These are phyloP conservation scores for Tubiluchus corallicola DNA, from an alignment of 2,888 invertebrate species.

Conservation along the genomic window DNA sequence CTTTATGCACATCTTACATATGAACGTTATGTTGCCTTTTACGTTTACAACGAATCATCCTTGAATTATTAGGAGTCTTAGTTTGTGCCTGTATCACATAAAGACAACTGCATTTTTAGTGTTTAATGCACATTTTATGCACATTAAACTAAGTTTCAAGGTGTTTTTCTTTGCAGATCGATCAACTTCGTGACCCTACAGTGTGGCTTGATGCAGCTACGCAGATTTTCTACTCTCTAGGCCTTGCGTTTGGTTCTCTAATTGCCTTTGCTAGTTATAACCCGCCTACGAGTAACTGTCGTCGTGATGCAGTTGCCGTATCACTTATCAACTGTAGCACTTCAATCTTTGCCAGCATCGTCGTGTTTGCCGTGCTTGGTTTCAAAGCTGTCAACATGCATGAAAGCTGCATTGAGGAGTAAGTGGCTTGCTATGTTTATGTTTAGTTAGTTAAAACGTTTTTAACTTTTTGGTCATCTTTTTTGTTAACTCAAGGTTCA, in stretches of 20 bases:
- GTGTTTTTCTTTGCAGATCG: conserved; percentile 40
- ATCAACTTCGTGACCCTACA: conserved; percentile 61
- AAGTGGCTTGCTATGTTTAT: conserved; percentile 32
- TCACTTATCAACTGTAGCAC: conserved; percentile 82
- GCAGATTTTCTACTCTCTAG: conserved; percentile 89
- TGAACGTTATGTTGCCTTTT: too few species aligned
- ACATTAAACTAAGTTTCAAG: too few species aligned
- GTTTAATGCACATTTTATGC: too few species aligned
- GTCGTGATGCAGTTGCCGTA: conserved; percentile 70
- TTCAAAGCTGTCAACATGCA: conserved; percentile 85
- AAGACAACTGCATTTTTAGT: too few species aligned
- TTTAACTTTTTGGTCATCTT: too few species aligned
- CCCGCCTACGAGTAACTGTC: conserved; percentile 81
- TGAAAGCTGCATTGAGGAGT: conserved; percentile 57
- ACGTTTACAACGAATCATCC: too few species aligned
- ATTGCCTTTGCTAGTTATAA: conserved; percentile 93
- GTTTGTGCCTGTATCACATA: too few species aligned
- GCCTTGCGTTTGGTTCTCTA: conserved; percentile 79
- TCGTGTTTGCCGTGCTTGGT: conserved; percentile 83
- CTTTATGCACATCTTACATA: too few species aligned
- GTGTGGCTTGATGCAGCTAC: conserved; percentile 93
- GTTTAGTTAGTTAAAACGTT: too few species aligned
- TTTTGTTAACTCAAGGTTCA: too few species aligned
- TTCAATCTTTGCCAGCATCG: conserved; percentile 81
- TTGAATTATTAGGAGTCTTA: too few species aligned